phyloP scores from a whole-genome alignment of 1,140 invertebrate genomes.

The Trachymyrmex cornetzi region DNA sequence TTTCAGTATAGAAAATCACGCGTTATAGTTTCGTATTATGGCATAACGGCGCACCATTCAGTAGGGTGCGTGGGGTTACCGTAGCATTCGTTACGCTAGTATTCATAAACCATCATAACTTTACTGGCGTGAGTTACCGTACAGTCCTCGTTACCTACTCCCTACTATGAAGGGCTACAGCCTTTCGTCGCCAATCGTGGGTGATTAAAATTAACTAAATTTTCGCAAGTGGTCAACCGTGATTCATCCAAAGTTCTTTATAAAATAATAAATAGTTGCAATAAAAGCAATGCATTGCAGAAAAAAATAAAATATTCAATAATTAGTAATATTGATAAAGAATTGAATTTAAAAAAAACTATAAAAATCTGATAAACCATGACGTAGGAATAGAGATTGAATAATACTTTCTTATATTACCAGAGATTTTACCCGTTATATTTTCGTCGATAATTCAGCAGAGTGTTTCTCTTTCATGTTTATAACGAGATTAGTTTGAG shows the following conservation, averaged over 20 bases:
- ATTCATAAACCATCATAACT: constrained; percentile 86
- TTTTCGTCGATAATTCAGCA: constrained; percentile 36
- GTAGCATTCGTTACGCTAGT: constrained; percentile 84
- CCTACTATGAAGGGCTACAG: constrained; percentile 52
- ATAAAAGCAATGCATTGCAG: neutral
- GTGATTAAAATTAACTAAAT: constrained; percentile 67
- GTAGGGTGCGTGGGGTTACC: constrained; percentile 74
- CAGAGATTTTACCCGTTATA: neutral
- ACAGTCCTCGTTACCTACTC: constrained; percentile 50
- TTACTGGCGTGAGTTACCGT: constrained; percentile 73
- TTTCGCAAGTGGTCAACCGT: constrained; percentile 56
- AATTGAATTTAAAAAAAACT: neutral
- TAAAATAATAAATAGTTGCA: constrained; percentile 17
- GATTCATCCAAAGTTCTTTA: constrained; percentile 36
- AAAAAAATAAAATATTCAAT: constrained; percentile 6
- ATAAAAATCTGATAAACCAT: neutral
- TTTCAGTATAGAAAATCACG: constrained; percentile 86
- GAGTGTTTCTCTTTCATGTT: constrained; percentile 28
- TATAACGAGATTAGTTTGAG: constrained; percentile 32
- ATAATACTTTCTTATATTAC: constrained; percentile 9
- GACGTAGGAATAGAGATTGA: neutral
- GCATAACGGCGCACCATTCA: constrained; percentile 80
- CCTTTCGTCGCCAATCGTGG: constrained; percentile 56
- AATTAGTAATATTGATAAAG: neutral
- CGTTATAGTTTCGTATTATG: constrained; percentile 83